Evolutionary conservation across 2,797 vertebrate genomes (phyloP), one percentile per base, ranked within the genome.

Genomic region (Thalassophryne amazonica): DNA sequence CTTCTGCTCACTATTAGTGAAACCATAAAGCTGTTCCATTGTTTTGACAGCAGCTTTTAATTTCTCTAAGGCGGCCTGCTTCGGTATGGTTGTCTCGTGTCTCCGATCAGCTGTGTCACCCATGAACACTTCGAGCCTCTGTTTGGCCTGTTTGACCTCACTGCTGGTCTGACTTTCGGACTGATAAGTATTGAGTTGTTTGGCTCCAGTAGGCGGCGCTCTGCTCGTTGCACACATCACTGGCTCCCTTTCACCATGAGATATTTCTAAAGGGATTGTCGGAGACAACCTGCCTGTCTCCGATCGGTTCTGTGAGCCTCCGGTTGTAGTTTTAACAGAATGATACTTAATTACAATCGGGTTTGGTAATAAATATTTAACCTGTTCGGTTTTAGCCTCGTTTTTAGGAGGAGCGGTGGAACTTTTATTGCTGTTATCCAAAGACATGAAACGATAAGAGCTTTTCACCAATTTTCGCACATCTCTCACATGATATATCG

Each of bases 21-120:
- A 97, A 53, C 95, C 93, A 37, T 98, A 99, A 4, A 98, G 91
- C 69, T 98, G 93, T 50, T 99, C 97, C 97, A 99, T 99, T 2
- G 94, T 97, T 73, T 94, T 91, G 21, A 99, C 96, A 0, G 97
- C 97, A 0, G 97, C 97, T 4, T 93, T 95, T 17, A 99, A 87
- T 76, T 98, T 98, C 84, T 98, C 93, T 51, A 98, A 70, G 0
- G 96, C 97, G 0, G 90, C 93, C 30, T 93, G 91, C 33, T 93
- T 92, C 0, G 90, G 88, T 27, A 87, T 72, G 37, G 80, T 77
- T 0, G 83, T 73, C 33, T 93, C 91, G 16, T 60, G 49, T 43
- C 78, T 82, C 45, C 87, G 90, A 1, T 94, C 93, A 7, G 81
- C 65, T 1, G 51, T 39, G 29, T 83, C 87, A 1, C 71, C 69